A percentile compares a stretch with the other conserved stretches of the same genome.
Evolutionary conservation across 2,797 vertebrate genomes (phyloP).

Genomic region (Coregonus sp.): DNA sequence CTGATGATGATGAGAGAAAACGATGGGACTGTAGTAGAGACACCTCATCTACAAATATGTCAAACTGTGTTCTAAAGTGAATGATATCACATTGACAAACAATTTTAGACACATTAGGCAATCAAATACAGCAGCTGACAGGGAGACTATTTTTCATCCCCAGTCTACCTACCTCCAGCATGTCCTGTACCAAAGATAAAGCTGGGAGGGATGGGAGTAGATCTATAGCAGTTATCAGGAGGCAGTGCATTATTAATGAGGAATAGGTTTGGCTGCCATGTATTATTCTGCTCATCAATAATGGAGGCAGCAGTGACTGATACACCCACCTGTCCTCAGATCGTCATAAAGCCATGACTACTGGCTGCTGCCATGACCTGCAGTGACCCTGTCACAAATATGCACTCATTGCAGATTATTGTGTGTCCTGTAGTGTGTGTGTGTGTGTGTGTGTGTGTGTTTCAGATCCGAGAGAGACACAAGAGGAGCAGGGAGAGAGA

Average conservation of each 20-base stretch:
- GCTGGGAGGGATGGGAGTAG: slow-evolving; percentile 5
- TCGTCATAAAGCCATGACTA: not conserved
- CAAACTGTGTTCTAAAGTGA: not conserved
- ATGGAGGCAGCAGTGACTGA: slow-evolving; percentile 57
- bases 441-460: not conserved
- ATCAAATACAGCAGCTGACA: not conserved
- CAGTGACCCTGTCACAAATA: too few species aligned
- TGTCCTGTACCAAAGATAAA: not conserved
- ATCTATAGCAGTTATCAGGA: slow-evolving; percentile 19
- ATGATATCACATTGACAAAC: not conserved
- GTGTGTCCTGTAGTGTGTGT: too few species aligned
- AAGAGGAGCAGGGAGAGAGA: slow-evolving; percentile 6
- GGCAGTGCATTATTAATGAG: slow-evolving; percentile 46
- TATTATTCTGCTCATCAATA: slow-evolving; percentile 65
- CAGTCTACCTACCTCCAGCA: not conserved
- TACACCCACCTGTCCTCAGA: slow-evolving; percentile 32
- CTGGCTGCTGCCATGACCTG: too few species aligned
- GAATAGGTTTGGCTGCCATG: slow-evolving; percentile 39
- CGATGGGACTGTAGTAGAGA: not conserved
- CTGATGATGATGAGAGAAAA: not conserved
- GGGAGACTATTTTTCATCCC: not conserved
- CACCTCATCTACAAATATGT: not conserved
- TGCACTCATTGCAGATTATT: too few species aligned
- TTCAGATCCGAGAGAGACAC: not conserved
- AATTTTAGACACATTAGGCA: not conserved